These are phyloP conservation scores for Ammodytes dubius DNA, from an alignment of 2,113 vertebrate genomes.

Conservation along the genomic window DNA sequence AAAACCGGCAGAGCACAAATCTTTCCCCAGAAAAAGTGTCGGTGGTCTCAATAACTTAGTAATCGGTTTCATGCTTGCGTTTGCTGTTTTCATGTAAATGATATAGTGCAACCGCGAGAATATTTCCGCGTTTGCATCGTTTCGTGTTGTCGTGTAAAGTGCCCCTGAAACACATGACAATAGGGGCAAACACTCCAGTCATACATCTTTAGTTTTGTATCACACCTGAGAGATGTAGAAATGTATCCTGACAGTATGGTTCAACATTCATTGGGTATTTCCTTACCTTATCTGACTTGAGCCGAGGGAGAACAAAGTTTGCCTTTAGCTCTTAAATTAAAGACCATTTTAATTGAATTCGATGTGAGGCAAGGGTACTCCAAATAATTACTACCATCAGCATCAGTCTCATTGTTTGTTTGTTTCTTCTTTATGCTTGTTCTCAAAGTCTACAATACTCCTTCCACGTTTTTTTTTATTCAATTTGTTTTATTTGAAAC, in stretches of 20 bases:
- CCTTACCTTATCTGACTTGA: background rate
- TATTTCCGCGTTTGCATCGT: too few relatives aligned
- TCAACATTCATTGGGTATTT: background rate
- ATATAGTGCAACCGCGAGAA: too few relatives aligned
- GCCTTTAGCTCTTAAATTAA: background rate
- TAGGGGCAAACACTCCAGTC: background rate
- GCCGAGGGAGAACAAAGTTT: background rate
- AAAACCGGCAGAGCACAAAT: too few relatives aligned
- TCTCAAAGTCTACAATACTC: constrained; percentile 1
- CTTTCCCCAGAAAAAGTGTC: too few relatives aligned
- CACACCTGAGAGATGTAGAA: background rate
- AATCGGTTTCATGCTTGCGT: too few relatives aligned
- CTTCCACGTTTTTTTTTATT: constrained; percentile 8
- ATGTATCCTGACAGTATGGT: background rate
- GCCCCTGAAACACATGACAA: background rate
- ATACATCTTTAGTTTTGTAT: background rate
- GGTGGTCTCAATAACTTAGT: too few relatives aligned
- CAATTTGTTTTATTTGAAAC: constrained; percentile 23
- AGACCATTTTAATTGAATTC: background rate
- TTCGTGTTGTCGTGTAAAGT: too few relatives aligned
- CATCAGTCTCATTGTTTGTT: constrained; percentile 18
- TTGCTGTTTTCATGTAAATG: too few relatives aligned
- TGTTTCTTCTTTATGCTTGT: background rate
- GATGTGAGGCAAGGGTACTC: background rate
- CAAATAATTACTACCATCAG: background rate